Evolutionary conservation across 1,140 invertebrate genomes (phyloP).

Genomic region (Drosophila kikkawai): DNA sequence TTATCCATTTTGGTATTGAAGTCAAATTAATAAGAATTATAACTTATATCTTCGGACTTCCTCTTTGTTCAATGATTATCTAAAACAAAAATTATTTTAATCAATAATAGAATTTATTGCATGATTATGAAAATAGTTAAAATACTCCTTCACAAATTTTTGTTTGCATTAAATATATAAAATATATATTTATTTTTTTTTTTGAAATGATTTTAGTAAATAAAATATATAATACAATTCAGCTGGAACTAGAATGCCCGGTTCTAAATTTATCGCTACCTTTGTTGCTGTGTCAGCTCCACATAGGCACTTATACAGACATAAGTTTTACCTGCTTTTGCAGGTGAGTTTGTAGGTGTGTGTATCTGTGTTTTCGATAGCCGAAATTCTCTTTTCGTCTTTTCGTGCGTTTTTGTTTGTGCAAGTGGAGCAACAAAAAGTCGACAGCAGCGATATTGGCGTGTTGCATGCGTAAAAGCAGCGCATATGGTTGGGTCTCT

Average conservation of each 20-base stretch:
- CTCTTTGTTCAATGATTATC: too few relatives aligned
- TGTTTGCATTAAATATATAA: neutral
- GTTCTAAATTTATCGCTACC: constrained; percentile 37
- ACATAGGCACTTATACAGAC: constrained; percentile 17
- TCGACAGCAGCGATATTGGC: constrained; percentile 19
- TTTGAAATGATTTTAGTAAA: neutral
- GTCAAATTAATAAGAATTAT: too few relatives aligned
- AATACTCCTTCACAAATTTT: too few relatives aligned
- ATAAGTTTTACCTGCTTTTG: constrained; percentile 36
- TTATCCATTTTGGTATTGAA: too few relatives aligned
- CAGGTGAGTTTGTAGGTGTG: constrained; percentile 19
- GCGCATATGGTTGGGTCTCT: constrained; percentile 1
- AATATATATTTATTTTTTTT: neutral
- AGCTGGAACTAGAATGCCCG: constrained; percentile 14
- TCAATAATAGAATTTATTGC: too few relatives aligned
- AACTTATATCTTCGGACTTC: too few relatives aligned
- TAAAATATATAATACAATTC: neutral
- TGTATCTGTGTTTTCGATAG: constrained; percentile 28
- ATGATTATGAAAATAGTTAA: too few relatives aligned
- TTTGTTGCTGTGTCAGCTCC: constrained; percentile 36
- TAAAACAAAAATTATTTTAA: too few relatives aligned
- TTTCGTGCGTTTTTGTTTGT: constrained; percentile 49
- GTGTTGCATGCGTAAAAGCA: constrained; percentile 26
- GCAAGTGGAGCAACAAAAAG: constrained; percentile 50
- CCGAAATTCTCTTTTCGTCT: constrained; percentile 47